A percentile compares a stretch with the other conserved stretches of the same genome.
phyloP scores from a whole-genome alignment of 53 echinoderm and acorn worm genomes.

The Temnopleurus reevesii region DNA sequence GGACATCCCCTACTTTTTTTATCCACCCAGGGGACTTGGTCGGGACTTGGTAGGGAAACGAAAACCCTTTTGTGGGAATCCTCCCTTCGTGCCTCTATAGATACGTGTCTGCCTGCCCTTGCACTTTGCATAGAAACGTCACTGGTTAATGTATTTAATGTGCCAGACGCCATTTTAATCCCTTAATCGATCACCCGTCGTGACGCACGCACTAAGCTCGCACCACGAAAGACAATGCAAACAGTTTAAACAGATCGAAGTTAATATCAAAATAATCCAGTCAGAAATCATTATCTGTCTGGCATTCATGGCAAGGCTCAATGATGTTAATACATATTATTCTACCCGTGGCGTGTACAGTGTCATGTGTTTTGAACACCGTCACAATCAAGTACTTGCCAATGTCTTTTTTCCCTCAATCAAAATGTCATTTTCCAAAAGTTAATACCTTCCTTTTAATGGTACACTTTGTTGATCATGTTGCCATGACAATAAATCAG shows the following conservation, averaged over 20 bases:
- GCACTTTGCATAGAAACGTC: too few species aligned
- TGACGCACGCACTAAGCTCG: not conserved
- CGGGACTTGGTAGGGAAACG: too few species aligned
- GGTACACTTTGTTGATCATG: not conserved
- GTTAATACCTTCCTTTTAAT: not conserved
- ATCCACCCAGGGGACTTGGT: too few species aligned
- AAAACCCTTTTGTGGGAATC: too few species aligned
- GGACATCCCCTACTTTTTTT: too few species aligned
- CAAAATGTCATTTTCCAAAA: constrained; percentile 13
- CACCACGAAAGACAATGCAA: not conserved
- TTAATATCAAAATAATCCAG: not conserved
- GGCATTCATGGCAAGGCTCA: not conserved
- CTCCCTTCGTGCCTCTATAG: too few species aligned
- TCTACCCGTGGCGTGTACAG: not conserved
- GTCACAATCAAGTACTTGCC: not conserved
- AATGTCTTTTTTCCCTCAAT: constrained; percentile 2
- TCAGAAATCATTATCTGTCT: not conserved
- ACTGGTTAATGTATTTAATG: not conserved
- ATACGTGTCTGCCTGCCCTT: too few species aligned
- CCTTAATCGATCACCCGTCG: not conserved
- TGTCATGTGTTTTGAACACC: not conserved
- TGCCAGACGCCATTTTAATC: not conserved
- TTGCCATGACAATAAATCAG: constrained; percentile 17
- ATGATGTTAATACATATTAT: not conserved
- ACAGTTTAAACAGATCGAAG: not conserved